phyloP scores from a whole-genome alignment of 2,113 vertebrate genomes.

The Equus quagga region DNA sequence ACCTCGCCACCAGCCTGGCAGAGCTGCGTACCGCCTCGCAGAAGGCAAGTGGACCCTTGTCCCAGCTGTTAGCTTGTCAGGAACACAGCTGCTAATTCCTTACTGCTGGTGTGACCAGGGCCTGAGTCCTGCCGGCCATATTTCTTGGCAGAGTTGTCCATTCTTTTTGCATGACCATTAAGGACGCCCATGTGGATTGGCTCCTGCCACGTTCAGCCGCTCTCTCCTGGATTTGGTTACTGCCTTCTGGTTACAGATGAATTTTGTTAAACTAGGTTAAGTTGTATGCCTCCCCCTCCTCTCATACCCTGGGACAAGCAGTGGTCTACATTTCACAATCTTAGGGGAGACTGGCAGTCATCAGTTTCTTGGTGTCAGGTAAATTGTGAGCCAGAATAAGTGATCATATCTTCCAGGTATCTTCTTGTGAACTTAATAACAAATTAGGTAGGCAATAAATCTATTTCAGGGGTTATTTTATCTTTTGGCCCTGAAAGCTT shows the following conservation, averaged over 20 bases:
- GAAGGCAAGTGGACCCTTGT: slow-evolving; percentile 88
- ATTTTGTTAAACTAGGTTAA: not conserved
- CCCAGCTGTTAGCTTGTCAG: accelerated
- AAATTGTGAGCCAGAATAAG: not conserved
- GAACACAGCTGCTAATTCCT: not conserved
- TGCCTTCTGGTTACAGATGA: not conserved
- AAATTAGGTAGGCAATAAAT: not conserved
- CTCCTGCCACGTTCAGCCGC: not conserved
- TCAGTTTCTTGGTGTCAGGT: not conserved
- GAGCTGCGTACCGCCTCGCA: slow-evolving; percentile 96
- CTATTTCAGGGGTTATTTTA: not conserved
- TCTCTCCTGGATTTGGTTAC: not conserved
- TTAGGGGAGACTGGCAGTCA: not conserved
- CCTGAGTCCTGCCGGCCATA: no score
- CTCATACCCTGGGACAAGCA: not conserved
- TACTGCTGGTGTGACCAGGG: not conserved
- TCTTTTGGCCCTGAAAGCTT: slow-evolving; percentile 4
- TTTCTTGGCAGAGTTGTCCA: not conserved
- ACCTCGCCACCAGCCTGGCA: slow-evolving; percentile 96
- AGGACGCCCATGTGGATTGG: not conserved
- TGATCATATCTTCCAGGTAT: not conserved
- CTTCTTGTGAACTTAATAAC: not conserved
- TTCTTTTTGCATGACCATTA: not conserved
- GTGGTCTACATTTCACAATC: not conserved
- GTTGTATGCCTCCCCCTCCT: not conserved